Base-by-base conservation (phyloP, 2,888 invertebrate genomes). In the Acleris holmiana region DNA sequence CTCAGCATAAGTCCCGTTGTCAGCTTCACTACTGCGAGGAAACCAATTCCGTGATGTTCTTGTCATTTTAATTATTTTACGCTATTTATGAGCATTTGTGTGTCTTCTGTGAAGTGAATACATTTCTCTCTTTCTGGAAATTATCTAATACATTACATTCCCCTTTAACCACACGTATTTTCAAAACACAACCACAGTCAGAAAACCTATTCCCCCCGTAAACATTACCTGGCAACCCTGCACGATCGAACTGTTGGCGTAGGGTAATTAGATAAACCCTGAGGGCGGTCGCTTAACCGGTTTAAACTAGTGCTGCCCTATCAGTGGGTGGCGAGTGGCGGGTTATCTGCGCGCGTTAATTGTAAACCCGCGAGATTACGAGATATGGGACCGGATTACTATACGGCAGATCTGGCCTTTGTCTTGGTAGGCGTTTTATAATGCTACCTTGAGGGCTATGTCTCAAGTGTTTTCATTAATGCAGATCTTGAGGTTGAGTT, bases 251-350 rank as follows among this genome's bases (percentile, higher is more conserved):
- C 77, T 84, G 83, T 85, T 79, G 73, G 85, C 77, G 83, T 84
- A 84, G 86, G 85, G 91, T 90, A 91, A 92, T 92, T 89, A 91
- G 89, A 88, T 90, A 89, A 88, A 88, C 89, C 91, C 91, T 83
- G 80, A 83, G 90, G 91, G 87, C 83, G 86, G 88, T 82, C 86
- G 85, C 88, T 89, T 89, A 91, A 89, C 89, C 89, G 85, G 90
- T 91, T 91, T 88, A 91, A 88, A 88, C 89, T 86, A 84, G 80
- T 77, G 76, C 76, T 83, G 89, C 88, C 89, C 84, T 88, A 88
- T 88, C 90, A 87, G 87, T 86, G 91, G 91, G 89, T 88, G 89
- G 90, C 90, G 91, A 91, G 85, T 87, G 87, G 76, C 80, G 91
- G 91, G 91, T 91, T 91, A 91, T 91, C 91, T 88, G 13, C 74